Evolutionary conservation across 2,888 invertebrate genomes (phyloP).

Genomic region (Linyphia triangularis): DNA sequence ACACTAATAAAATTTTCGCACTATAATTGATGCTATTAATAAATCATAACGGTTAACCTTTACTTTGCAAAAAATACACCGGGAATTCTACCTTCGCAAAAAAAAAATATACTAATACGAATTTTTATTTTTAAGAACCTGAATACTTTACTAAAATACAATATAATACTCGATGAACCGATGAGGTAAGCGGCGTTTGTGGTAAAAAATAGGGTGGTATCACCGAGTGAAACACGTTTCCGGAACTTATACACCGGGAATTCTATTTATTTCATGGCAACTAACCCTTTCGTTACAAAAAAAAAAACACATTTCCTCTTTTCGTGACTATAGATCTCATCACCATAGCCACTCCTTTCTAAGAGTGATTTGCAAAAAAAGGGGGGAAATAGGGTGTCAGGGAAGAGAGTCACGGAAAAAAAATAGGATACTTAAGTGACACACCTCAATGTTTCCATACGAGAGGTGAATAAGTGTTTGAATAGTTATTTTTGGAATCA

Average conservation of each 20-base stretch:
- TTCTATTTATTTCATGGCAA: slow-evolving; percentile 4
- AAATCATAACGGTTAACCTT: not conserved
- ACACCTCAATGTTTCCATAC: too few species aligned
- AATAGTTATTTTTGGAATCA: too few species aligned
- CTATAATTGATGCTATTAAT: too few species aligned
- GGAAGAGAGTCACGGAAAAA: not conserved
- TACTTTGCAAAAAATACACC: not conserved
- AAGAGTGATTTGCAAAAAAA: not conserved
- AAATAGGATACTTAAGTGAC: too few species aligned
- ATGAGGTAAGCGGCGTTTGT: too few species aligned
- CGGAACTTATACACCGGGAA: slow-evolving; percentile 21
- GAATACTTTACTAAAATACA: too few species aligned
- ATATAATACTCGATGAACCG: too few species aligned
- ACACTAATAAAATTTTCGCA: too few species aligned
- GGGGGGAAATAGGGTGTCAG: not conserved
- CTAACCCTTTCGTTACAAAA: slow-evolving; percentile 40
- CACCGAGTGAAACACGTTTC: slow-evolving; percentile 13
- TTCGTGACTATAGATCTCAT: slow-evolving; percentile 33
- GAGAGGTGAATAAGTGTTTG: too few species aligned
- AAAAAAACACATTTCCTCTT: slow-evolving; percentile 37
- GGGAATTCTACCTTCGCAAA: not conserved
- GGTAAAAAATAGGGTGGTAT: not conserved
- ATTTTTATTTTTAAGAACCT: too few species aligned
- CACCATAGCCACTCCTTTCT: slow-evolving; percentile 15
- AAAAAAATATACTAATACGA: too few species aligned